Base-by-base conservation (phyloP, 2,797 vertebrate species). In the Harpagifer antarcticus region DNA sequence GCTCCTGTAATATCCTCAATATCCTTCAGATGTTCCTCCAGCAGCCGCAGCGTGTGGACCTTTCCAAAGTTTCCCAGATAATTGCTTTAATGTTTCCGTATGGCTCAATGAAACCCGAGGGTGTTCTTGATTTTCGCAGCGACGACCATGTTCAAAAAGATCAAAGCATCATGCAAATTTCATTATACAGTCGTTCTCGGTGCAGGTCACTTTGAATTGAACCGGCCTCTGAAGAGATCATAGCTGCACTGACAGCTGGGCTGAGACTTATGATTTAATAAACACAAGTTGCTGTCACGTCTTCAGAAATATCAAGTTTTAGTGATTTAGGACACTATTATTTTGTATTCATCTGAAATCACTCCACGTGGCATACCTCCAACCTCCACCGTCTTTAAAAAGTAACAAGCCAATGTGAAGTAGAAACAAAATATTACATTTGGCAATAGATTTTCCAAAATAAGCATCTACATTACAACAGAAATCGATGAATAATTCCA, bases 21-120 rank as follows among this genome's bases (percentile, higher is more conserved):
- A 5, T 33, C 33, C 33, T 59, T 82, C 37, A 58, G 40, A 72
- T 68, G 64, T 71, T 80, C 78, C 54, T 74, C 66, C 68, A 50
- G 20, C 60, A 63, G 71, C 61, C 31, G n/a, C 64, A 50, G 12
- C 40, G 64, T 69, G 7, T 13, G 7, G 44, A 62, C 9, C 54
- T 23, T 71, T 23, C 43, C 52, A 43, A 23, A 37, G 42, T 74
- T 62, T 73, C 10, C 20, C 48, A 33, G n/a, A 71, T 78, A 73
- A 78, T 68, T 77, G 62, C 57, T 57, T 71, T 54, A 70, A 61
- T 78, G 66, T 63, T 50, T 73, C 37, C 44, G 23, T 44, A 9
- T 12, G 63, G 45, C 52, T 77, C n/a, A 13, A 9, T 40, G 75
- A 78, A 40, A 27, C 2, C 20, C 33, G 49, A 5, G 52, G 43